These are phyloP conservation scores for Dusona sp. DNA, from an alignment of 2,888 invertebrate species.

Conservation along the genomic window DNA sequence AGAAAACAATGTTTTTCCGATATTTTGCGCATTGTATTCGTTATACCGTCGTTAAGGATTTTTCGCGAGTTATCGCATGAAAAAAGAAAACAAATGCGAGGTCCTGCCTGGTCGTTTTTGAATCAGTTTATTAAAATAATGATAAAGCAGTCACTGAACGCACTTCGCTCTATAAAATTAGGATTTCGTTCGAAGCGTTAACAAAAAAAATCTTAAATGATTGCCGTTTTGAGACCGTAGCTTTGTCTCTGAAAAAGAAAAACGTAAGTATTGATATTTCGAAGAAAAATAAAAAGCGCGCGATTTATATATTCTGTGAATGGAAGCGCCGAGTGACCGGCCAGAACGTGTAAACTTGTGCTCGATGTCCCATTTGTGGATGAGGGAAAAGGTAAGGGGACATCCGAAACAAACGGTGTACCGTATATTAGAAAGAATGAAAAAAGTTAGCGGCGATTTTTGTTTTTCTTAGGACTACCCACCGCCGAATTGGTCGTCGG, in stretches of 20 bases:
- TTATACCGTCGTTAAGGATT: background rate
- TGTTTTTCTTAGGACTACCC: conserved; percentile 82
- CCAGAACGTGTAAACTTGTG: conserved; percentile 71
- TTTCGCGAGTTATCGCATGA: background rate
- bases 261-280: conserved; percentile 51
- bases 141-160: background rate
- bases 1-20: background rate
- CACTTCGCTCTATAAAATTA: conserved; percentile 1
- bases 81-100: background rate
- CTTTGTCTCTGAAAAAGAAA: conserved; percentile 37
- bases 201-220: background rate
- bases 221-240: conserved; percentile 8
- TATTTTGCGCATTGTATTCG: conserved; percentile 12
- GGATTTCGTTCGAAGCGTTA: background rate
- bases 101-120: background rate
- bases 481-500: conserved; percentile 82
- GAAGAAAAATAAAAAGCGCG: conserved; percentile 32
- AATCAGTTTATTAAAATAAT: conserved; percentile 3
- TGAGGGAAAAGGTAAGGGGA: conserved; percentile 78
- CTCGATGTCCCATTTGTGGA: conserved; percentile 78
- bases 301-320: conserved; percentile 41
- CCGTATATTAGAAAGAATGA: background rate
- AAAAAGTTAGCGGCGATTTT: conserved; percentile 61
- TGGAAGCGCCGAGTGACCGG: conserved; percentile 35
- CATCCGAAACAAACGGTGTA: conserved; percentile 31